Evolutionary conservation across 1,140 invertebrate genomes (phyloP).

Genomic region (Brachionus plicatilis): DNA sequence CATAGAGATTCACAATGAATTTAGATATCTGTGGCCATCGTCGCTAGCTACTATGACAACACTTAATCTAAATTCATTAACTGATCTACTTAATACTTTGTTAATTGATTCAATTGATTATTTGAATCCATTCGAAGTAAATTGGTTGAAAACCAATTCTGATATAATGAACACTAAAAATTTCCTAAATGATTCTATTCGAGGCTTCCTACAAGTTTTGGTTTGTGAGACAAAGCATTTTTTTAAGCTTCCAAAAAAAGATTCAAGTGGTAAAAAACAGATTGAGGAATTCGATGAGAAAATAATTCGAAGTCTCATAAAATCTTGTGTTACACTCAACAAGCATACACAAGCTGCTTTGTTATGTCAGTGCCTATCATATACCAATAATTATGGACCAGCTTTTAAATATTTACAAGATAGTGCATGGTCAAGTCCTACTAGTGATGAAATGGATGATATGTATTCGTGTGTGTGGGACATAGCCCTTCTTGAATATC

Average conservation of each 20-base stretch:
- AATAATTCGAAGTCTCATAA: not conserved
- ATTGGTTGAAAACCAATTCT: not conserved
- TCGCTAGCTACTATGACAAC: not conserved
- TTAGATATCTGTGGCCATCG: slow-evolving; percentile 19
- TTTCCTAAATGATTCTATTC: not conserved
- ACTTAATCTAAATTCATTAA: not conserved
- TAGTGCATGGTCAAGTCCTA: not conserved
- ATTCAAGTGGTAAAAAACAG: not conserved
- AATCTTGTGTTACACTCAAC: not conserved
- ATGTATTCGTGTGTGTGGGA: slow-evolving; percentile 23
- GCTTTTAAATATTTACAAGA: slow-evolving; percentile 36
- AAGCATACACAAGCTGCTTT: slow-evolving; percentile 38
- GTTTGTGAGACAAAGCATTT: slow-evolving; percentile 7
- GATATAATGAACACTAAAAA: slow-evolving; percentile 1
- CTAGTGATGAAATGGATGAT: slow-evolving; percentile 18
- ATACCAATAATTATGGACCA: slow-evolving; percentile 12
- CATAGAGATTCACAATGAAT: slow-evolving; percentile 18
- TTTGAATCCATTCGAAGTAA: not conserved
- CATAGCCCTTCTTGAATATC: not conserved
- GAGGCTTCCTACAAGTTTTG: not conserved
- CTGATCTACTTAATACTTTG: not conserved
- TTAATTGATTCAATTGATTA: not conserved
- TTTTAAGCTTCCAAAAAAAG: not conserved
- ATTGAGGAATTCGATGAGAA: slow-evolving; percentile 18
- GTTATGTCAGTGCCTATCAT: not conserved